Evolutionary conservation across 2,113 vertebrate species (phyloP).

Genomic region (Electrona antarctica): DNA sequence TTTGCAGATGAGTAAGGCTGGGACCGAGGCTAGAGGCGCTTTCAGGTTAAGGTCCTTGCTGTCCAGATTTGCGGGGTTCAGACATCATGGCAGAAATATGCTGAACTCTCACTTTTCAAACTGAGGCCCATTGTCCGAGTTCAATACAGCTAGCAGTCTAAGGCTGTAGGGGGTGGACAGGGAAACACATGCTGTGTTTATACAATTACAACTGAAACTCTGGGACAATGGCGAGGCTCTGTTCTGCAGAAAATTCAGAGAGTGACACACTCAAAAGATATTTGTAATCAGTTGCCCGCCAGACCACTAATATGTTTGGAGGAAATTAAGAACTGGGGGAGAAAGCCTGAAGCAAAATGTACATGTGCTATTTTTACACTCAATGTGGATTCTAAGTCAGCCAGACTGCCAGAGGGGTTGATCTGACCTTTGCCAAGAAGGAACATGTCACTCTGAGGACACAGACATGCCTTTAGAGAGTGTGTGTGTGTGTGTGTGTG

Average conservation of each 20-base stretch:
- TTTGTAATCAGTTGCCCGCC: slow-evolving; percentile 67
- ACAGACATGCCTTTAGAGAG: not conserved
- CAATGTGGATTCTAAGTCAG: not conserved
- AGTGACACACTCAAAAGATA: slow-evolving; percentile 71
- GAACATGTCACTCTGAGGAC: slow-evolving; percentile 4
- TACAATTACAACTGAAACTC: slow-evolving; percentile 72
- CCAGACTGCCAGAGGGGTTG: not conserved
- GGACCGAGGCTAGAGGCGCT: slow-evolving; percentile 10
- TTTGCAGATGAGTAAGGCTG: no score
- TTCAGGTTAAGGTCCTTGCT: slow-evolving; percentile 52
- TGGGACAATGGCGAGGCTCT: slow-evolving; percentile 74
- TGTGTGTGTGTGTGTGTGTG: not conserved
- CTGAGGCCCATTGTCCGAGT: slow-evolving; percentile 68
- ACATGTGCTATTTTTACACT: slow-evolving; percentile 1
- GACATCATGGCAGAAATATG: slow-evolving; percentile 72
- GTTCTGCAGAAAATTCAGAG: slow-evolving; percentile 53
- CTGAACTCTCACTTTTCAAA: slow-evolving; percentile 56
- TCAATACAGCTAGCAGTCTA: slow-evolving; percentile 53
- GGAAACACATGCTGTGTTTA: slow-evolving; percentile 77
- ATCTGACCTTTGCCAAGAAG: slow-evolving; percentile 18
- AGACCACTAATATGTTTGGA: slow-evolving; percentile 35
- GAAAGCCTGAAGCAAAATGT: slow-evolving; percentile 29
- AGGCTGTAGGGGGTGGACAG: slow-evolving; percentile 60
- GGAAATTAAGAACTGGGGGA: slow-evolving; percentile 37
- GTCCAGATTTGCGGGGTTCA: slow-evolving; percentile 49